Conservation (phyloP, 2,888 invertebrate genomes). For the Trypoxylon attenuatum region DNA sequence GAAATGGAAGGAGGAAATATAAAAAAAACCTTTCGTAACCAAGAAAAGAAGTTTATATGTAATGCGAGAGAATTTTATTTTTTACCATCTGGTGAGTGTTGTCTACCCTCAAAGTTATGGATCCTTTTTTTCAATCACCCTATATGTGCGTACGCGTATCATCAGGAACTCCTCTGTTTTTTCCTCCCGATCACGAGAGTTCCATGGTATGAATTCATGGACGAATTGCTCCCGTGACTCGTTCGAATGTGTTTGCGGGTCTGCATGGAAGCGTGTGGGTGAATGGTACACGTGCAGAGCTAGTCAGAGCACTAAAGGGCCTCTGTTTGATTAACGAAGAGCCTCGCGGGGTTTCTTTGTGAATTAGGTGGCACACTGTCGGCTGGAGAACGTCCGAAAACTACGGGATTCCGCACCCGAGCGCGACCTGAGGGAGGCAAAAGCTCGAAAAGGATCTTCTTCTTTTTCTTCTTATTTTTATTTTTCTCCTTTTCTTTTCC, state of each 20-base stretch:
- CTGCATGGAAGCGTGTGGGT: not conserved
- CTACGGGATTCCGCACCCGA: not conserved
- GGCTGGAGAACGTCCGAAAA: conserved; percentile 9
- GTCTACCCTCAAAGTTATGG: too few species aligned
- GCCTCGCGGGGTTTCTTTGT: conserved; percentile 48
- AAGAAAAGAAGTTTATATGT: too few species aligned
- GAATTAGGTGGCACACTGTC: conserved; percentile 43
- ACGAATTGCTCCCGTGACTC: not conserved
- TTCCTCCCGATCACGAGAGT: too few species aligned
- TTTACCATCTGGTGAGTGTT: too few species aligned
- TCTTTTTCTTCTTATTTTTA: too few species aligned
- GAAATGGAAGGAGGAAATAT: too few species aligned
- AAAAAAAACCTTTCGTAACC: too few species aligned
- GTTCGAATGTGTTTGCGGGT: conserved; percentile 9
- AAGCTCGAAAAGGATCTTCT: conserved; percentile 9
- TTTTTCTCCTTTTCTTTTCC: too few species aligned
- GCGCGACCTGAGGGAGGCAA: not conserved
- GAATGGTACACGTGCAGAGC: not conserved
- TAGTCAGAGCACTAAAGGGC: conserved; percentile 3
- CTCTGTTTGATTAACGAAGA: conserved; percentile 50
- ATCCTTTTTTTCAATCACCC: too few species aligned
- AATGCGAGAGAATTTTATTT: too few species aligned
- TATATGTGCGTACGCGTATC: too few species aligned
- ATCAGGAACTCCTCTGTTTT: too few species aligned
- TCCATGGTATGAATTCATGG: not conserved